Base-by-base conservation (phyloP, 2,888 invertebrate species). In the Pollenia amentaria region DNA sequence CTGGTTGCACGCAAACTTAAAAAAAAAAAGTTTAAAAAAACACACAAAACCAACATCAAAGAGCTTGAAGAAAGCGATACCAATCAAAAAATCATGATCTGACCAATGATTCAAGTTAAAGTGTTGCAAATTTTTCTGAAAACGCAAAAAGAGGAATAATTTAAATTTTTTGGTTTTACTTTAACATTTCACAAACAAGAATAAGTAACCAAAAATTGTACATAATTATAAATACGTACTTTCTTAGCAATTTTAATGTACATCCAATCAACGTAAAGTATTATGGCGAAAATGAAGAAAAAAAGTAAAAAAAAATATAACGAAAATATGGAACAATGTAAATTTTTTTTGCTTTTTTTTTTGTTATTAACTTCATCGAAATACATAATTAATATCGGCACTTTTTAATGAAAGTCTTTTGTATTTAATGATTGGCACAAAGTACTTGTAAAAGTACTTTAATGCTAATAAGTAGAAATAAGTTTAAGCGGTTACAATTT, bases 351-450 rank as follows among this genome's bases (percentile, higher is more conserved):
- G n/a, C n/a, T n/a, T 40, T 48, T 64, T 16, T 14, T 18, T 16
- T 46, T 62, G 3, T 40, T 21, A 2, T 4, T 11, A 29, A 29
- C 60, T 16, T 46, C 51, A 64, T 44, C 53, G 4, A 29, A 3
- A 29, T 29, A 29, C 29, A 29, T 29, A 29, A 29, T 64, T 38
- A 70, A 42, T 44, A 60, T 16, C 16, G 42, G 62, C 21, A 18
- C 46, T 44, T 21, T 73, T 44, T 75, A 83, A 86, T 83, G 57
- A 76, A 86, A 76, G 83, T 72, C 65, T 70, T 83, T 72, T 72
- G 51, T 53, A 46, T 51, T 76, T 79, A 51, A 53, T 67, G 10
- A 10, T 62, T 64, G n/a, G 3, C 72, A 29, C 29, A 67, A 78
- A 65, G 65, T 57, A 73, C 82, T 82, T 76, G 75, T 76, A 51